Percentiles rank a stretch among this genome's conserved stretches.
phyloP scores from a whole-genome alignment of 1,140 invertebrate species.

The Eriosoma lanigerum region DNA sequence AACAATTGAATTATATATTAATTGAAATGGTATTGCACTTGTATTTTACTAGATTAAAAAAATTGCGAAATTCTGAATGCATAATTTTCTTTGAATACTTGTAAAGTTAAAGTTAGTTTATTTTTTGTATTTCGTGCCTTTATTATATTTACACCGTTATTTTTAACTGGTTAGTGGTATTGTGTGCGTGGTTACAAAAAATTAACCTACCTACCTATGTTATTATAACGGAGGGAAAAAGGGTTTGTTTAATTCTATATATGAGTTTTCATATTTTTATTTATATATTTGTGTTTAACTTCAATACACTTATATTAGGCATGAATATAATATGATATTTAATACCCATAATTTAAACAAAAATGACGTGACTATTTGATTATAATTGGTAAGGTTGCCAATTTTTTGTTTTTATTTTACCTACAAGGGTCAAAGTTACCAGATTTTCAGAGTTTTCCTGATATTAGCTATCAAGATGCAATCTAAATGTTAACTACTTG shows the following conservation, averaged over 20 bases:
- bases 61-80: not conserved
- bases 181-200: not conserved
- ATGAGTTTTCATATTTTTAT: constrained; percentile 11
- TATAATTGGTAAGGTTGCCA: constrained; percentile 20
- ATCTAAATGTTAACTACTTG: constrained; percentile 22
- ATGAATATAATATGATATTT: constrained; percentile 32
- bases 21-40: not conserved
- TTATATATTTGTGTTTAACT: constrained; percentile 14
- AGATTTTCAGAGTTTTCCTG: not conserved
- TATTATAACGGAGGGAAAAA: constrained; percentile 2
- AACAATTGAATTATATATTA: no score
- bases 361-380: constrained; percentile 42
- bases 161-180: not conserved
- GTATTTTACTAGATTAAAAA: not conserved
- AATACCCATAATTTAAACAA: constrained; percentile 12
- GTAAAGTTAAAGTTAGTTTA: not conserved
- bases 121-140: constrained; percentile 31
- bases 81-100: not conserved
- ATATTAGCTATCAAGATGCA: constrained; percentile 28
- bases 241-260: constrained; percentile 28
- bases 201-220: constrained; percentile 23
- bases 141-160: not conserved
- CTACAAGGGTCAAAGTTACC: not conserved
- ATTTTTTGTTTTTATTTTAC: not conserved
- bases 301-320: constrained; percentile 29